These are phyloP conservation scores for Fundulus diaphanus DNA, from an alignment of 2,797 vertebrate genomes.

Conservation along the genomic window DNA sequence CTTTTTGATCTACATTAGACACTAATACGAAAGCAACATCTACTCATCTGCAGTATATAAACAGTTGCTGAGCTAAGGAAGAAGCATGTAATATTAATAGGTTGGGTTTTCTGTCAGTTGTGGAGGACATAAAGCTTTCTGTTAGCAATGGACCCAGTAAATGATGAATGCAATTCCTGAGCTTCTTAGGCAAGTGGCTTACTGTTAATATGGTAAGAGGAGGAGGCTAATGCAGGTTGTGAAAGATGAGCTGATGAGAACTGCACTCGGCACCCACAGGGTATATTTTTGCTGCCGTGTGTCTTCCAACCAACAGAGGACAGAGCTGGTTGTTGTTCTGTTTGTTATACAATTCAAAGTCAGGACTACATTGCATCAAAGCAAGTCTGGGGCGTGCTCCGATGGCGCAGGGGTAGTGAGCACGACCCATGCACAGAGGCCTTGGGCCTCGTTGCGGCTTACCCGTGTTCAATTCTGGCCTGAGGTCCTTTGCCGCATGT, in stretches of 20 bases:
- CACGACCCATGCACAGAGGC: no score
- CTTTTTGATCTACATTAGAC: constrained; percentile 23
- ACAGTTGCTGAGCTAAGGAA: neutral
- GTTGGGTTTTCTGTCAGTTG: constrained; percentile 4
- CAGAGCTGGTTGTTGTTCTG: no score
- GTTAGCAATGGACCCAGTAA: neutral
- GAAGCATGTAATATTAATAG: constrained; percentile 7
- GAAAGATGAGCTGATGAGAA: constrained; percentile 40
- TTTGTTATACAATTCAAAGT: no score
- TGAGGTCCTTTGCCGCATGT: no score
- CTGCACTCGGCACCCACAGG: neutral
- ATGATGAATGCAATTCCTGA: constrained; percentile 26
- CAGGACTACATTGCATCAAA: no score
- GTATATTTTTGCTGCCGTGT: constrained; percentile 6
- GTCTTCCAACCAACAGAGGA: neutral
- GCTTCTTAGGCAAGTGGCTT: constrained; percentile 24
- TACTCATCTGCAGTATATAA: neutral
- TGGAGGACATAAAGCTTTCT: neutral
- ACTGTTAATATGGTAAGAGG: constrained; percentile 19
- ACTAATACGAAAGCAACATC: neutral
- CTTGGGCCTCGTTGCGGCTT: no score
- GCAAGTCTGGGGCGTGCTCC: no score
- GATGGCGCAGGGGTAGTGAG: no score
- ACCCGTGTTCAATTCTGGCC: no score
- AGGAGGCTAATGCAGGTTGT: constrained; percentile 14